phyloP scores from a whole-genome alignment of 2,113 vertebrate species.

The Bubo bubo region DNA sequence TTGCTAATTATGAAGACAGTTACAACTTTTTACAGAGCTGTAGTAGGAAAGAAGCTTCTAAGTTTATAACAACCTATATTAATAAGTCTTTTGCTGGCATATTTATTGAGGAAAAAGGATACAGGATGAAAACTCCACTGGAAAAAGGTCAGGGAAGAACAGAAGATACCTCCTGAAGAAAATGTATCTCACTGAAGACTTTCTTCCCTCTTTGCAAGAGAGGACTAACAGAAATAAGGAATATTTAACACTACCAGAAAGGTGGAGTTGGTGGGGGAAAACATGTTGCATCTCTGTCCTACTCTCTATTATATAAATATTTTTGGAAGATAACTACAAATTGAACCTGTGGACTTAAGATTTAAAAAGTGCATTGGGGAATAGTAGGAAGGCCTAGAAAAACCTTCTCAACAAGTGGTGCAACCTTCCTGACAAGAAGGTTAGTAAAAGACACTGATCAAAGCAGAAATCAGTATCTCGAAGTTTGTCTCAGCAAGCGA shows the following conservation, averaged over 20 bases:
- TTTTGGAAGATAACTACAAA: slow-evolving; percentile 55
- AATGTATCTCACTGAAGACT: slow-evolving; percentile 51
- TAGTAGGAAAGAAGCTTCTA: slow-evolving; percentile 20
- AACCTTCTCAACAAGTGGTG: slow-evolving; percentile 42
- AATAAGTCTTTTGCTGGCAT: slow-evolving; percentile 20
- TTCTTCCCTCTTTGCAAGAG: slow-evolving; percentile 41
- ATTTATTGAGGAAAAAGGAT: slow-evolving; percentile 47
- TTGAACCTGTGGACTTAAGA: slow-evolving; percentile 28
- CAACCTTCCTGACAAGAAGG: slow-evolving; percentile 58
- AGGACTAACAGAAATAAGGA: slow-evolving; percentile 47
- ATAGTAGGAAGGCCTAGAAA: slow-evolving; percentile 57
- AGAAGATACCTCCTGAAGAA: slow-evolving; percentile 67
- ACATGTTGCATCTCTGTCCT: slow-evolving; percentile 3
- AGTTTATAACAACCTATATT: neutral
- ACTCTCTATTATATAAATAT: neutral
- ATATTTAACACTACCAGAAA: slow-evolving; percentile 15
- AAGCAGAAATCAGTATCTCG: slow-evolving; percentile 60
- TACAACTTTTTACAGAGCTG: neutral
- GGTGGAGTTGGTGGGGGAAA: slow-evolving; percentile 55
- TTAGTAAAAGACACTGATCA: slow-evolving; percentile 61
- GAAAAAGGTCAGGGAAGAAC: slow-evolving; percentile 62
- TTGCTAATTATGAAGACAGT: neutral
- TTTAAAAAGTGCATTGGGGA: slow-evolving; percentile 18
- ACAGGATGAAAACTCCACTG: slow-evolving; percentile 34
- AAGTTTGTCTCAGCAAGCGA: slow-evolving; percentile 63